Percentiles rank a stretch among this genome's conserved stretches.
Conservation (phyloP, 1,140 invertebrate genomes). For the Cecropterus lyciades region DNA sequence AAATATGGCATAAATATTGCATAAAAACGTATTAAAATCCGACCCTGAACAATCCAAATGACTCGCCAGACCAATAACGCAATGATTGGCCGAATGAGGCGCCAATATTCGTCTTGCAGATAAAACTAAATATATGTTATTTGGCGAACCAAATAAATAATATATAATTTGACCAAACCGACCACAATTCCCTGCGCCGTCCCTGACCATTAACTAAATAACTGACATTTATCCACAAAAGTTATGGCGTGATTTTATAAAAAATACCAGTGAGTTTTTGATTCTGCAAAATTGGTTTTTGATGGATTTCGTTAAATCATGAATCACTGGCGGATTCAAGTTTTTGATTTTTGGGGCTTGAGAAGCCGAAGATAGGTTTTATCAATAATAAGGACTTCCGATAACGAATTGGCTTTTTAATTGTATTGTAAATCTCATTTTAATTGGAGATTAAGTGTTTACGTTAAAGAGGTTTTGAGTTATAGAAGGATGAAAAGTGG, state of each 20-base stretch:
- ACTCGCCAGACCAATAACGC: conserved; percentile 48
- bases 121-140: conserved; percentile 65
- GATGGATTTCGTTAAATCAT: too few species aligned
- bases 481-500: too few species aligned
- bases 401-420: too few species aligned
- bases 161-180: conserved; percentile 69
- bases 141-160: conserved; percentile 62
- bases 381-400: too few species aligned
- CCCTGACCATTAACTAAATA: conserved; percentile 37
- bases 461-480: too few species aligned
- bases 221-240: not conserved
- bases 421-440: too few species aligned
- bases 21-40: conserved; percentile 24
- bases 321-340: too few species aligned
- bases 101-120: conserved; percentile 62
- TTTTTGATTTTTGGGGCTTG: too few species aligned
- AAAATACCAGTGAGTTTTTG: not conserved
- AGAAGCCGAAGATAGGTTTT: too few species aligned
- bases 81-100: conserved; percentile 61
- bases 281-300: not conserved
- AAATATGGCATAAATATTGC: too few species aligned
- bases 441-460: too few species aligned
- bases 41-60: conserved; percentile 43
- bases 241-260: not conserved
- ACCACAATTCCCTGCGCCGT: conserved; percentile 46